phyloP scores from a whole-genome alignment of 2,888 invertebrate species.

The Ichneumoninae sp. region DNA sequence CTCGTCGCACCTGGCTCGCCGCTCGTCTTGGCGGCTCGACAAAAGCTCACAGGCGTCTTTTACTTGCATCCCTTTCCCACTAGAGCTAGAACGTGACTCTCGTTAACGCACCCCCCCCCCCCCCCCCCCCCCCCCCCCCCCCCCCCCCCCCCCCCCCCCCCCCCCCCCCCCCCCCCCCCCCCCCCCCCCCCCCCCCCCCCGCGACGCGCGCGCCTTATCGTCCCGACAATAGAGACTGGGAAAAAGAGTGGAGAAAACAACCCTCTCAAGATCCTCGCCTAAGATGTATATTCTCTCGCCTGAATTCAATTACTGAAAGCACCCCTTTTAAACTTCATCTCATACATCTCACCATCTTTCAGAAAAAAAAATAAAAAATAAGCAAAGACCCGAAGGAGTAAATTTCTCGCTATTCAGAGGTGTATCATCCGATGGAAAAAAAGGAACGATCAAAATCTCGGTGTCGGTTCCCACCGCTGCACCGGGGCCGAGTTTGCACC shows the following conservation, averaged over 20 bases:
- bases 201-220: no score
- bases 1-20: conserved; percentile 75
- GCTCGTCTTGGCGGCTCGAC: conserved; percentile 45
- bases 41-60: conserved; percentile 27
- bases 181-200: not conserved
- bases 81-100: conserved; percentile 56
- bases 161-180: not conserved
- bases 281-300: conserved; percentile 21
- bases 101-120: conserved; percentile 58
- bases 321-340: conserved; percentile 16
- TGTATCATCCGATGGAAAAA: not conserved
- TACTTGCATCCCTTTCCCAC: conserved; percentile 44
- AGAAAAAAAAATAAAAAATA: not conserved
- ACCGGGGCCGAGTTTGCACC: conserved; percentile 24
- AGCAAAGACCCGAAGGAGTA: not conserved
- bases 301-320: conserved; percentile 3
- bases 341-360: not conserved
- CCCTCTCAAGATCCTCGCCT: conserved; percentile 24
- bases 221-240: not conserved
- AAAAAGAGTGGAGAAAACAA: not conserved
- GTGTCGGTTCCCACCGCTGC: not conserved
- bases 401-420: not conserved
- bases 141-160: not conserved
- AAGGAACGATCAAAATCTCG: conserved; percentile 3
- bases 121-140: not conserved